phyloP scores from a whole-genome alignment of 2,113 vertebrate genomes.

The Sphaerodactylus townsendi region DNA sequence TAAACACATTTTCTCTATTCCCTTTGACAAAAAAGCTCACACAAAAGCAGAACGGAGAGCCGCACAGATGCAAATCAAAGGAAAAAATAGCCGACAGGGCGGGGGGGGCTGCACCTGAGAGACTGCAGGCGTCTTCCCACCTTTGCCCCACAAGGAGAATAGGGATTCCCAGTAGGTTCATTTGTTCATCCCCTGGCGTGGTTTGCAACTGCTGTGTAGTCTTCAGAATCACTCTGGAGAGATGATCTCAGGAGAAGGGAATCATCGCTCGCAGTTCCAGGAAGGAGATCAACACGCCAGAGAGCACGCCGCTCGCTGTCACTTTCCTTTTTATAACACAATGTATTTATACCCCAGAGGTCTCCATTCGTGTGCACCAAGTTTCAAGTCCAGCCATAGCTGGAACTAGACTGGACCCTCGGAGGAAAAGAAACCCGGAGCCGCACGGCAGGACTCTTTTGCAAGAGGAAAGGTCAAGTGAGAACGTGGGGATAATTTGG shows the following conservation, averaged over 20 bases:
- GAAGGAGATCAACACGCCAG: constrained; percentile 37
- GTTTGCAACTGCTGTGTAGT: constrained; percentile 30
- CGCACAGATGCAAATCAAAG: neutral
- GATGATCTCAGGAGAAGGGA: constrained; percentile 55
- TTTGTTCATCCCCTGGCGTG: neutral
- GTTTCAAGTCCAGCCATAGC: neutral
- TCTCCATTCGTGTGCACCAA: constrained; percentile 32
- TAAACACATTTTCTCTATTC: neutral
- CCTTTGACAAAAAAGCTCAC: neutral
- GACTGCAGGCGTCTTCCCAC: neutral
- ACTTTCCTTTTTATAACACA: constrained; percentile 42
- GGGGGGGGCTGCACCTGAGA: neutral
- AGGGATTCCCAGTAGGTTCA: neutral
- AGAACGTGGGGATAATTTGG: neutral
- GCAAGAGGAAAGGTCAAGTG: neutral
- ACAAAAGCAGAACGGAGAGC: neutral
- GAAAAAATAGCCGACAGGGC: neutral
- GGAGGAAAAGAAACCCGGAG: neutral
- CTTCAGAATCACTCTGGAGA: constrained; percentile 7
- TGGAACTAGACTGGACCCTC: neutral
- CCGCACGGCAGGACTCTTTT: neutral
- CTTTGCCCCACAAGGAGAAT: neutral
- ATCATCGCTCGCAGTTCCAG: constrained; percentile 51
- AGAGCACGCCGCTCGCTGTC: constrained; percentile 20
- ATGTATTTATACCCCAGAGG: constrained; percentile 55